phyloP scores from a whole-genome alignment of 2,797 vertebrate genomes.

The Schizopygopsis malacanthus region DNA sequence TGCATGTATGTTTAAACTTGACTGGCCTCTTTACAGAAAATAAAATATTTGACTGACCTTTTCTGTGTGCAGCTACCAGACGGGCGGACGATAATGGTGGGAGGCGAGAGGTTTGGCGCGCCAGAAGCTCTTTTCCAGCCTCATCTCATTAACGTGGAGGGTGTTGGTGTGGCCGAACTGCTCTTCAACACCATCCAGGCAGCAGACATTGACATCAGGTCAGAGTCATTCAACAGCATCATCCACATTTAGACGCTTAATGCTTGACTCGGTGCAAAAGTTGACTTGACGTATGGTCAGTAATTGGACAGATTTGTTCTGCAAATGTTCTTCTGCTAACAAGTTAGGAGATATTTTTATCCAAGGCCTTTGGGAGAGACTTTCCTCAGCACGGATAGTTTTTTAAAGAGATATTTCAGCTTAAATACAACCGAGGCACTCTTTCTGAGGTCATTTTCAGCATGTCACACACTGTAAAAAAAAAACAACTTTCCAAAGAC shows the following conservation, averaged over 20 bases:
- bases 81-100: constrained; percentile 78
- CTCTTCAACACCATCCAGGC: constrained; percentile 87
- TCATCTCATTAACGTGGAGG: constrained; percentile 84
- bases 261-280: background rate
- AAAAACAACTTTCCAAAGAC: too few species aligned
- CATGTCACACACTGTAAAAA: too few species aligned
- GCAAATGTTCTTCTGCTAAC: background rate
- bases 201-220: constrained; percentile 83
- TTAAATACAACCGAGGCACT: background rate
- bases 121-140: constrained; percentile 86
- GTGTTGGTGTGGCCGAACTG: constrained; percentile 81
- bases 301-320: background rate
- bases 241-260: background rate
- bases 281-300: background rate
- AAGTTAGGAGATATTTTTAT: constrained; percentile 5
- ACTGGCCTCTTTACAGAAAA: background rate
- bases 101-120: constrained; percentile 84
- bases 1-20: background rate
- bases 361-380: background rate
- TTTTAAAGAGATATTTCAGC: background rate
- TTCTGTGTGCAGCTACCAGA: constrained; percentile 75
- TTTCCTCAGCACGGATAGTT: background rate
- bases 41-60: background rate
- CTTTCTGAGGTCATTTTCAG: background rate
- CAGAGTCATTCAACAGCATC: background rate